Percentiles rank a stretch among this genome's conserved stretches.
Conservation (phyloP, 2,797 vertebrate species). For the Pteropus rufus region DNA sequence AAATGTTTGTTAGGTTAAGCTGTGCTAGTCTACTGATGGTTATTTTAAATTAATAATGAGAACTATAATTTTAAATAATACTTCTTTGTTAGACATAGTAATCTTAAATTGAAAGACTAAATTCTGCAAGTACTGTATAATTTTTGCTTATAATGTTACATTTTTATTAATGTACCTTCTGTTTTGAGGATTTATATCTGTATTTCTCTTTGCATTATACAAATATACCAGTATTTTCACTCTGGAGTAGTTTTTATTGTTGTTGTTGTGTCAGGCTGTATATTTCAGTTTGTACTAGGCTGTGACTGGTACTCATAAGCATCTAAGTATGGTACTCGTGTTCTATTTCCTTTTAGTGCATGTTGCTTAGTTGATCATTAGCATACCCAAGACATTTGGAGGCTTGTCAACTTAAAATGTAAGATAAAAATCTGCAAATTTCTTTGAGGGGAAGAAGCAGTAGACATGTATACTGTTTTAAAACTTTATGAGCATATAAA, state of each 20-base stretch:
- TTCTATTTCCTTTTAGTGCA: background rate
- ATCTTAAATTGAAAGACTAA: slow-evolving; percentile 65
- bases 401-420: background rate
- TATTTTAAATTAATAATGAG: slow-evolving; percentile 69
- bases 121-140: slow-evolving; percentile 74
- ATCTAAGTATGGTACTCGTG: background rate
- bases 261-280: background rate
- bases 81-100: slow-evolving; percentile 62
- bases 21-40: slow-evolving; percentile 62
- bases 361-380: background rate
- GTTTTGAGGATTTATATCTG: slow-evolving; percentile 76
- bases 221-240: slow-evolving; percentile 78
- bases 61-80: slow-evolving; percentile 65
- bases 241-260: slow-evolving; percentile 52
- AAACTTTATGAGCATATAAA: background rate
- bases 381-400: slow-evolving; percentile 4
- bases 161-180: slow-evolving; percentile 75
- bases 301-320: background rate
- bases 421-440: background rate
- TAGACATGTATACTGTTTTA: background rate
- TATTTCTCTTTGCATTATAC: slow-evolving; percentile 78
- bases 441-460: background rate
- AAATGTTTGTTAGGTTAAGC: slow-evolving; percentile 69
- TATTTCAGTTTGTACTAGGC: too few relatives aligned
- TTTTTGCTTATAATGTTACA: slow-evolving; percentile 73